Base-by-base conservation (phyloP, 1,140 invertebrate genomes). In the Calliphora vicina region DNA sequence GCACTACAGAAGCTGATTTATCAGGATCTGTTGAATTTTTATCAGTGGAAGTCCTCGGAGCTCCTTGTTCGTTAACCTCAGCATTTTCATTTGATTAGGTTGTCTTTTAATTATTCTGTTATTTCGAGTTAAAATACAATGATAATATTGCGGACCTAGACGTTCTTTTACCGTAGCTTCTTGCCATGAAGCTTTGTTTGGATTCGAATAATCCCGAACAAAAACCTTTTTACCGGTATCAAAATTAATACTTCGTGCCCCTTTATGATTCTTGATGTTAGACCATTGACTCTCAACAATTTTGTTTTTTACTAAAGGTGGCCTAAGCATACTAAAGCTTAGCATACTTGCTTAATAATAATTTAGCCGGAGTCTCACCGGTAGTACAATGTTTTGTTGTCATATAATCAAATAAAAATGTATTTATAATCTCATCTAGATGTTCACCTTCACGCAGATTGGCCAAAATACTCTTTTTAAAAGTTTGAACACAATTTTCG, bases 191-290 rank as follows among this genome's bases (percentile, higher is more conserved):
- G 26, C 61, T 45, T 82, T 82, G 27, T 82, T 82, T 17, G 81
- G 61, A 73, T 82, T 72, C 9, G 25, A 8, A 35, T 82, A 82
- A 45, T 82, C n/a, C n/a, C n/a, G n/a, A n/a, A n/a, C n/a, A n/a
- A n/a, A n/a, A n/a, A n/a, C n/a, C n/a, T n/a, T n/a, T n/a, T n/a
- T n/a, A n/a, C n/a, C n/a, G n/a, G n/a, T n/a, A n/a, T n/a, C n/a
- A n/a, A n/a, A n/a, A n/a, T n/a, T n/a, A n/a, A n/a, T n/a, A n/a
- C n/a, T n/a, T n/a, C n/a, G n/a, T n/a, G n/a, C n/a, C n/a, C n/a
- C 67, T 42, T 82, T 71, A 23, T 82, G 71, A 35, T 82, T 73
- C 9, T 20, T 67, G n/a, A 82, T 35, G 57, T 42, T 82, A 1
- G 20, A n/a, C 25, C 20, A 10, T 45, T 82, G 82, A 23, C 15